Evolutionary conservation across 2,113 vertebrate species (phyloP), one percentile per base, ranked within the genome.

Genomic region (Danio rerio): DNA sequence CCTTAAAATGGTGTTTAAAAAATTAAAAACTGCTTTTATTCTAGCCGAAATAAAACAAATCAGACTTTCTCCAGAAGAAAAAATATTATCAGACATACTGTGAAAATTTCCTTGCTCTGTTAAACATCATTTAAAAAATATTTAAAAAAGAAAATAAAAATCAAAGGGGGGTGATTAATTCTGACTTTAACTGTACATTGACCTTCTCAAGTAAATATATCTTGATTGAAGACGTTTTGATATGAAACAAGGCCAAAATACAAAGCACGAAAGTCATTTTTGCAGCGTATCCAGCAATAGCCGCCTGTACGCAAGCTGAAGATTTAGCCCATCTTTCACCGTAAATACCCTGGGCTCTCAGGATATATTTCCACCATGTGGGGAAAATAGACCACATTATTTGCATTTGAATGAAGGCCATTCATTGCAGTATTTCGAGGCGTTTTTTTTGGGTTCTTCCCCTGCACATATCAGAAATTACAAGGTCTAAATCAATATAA

Each of bases 401-500:
- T 82, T 83, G 66, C 13, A 76, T 80, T 49, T 63, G 75, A 72
- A 75, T 75, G 78, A 83, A 90, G 81, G 65, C 70, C 81, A 69
- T 88, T 80, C 71, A 85, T 81, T 81, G 82, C 11, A 0, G 74
- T 70, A 20, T 72, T 77, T 88, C 42, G 20, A 45, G 21, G 74
- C 73, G 43, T 81, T 87, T 85, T n/a, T 74, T 49, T 83, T n/a
- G 75, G 80, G 58, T 75, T 18, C 59, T 86, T 74, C 81, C 78
- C 82, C 80, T 84, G 78, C 81, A 85, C 84, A 85, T 85, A 81
- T 87, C 85, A 84, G 87, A 89, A 85, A 79, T 81, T 83, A 83
- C 78, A 45, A 88, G 47, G 87, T 83, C 80, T 82, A 81, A 87
- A 89, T 89, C 84, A 88, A 89, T 90, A 79, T 79, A 66, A 83